Base-by-base conservation (phyloP, 2,797 vertebrate species). In the Hyperoplus immaculatus region DNA sequence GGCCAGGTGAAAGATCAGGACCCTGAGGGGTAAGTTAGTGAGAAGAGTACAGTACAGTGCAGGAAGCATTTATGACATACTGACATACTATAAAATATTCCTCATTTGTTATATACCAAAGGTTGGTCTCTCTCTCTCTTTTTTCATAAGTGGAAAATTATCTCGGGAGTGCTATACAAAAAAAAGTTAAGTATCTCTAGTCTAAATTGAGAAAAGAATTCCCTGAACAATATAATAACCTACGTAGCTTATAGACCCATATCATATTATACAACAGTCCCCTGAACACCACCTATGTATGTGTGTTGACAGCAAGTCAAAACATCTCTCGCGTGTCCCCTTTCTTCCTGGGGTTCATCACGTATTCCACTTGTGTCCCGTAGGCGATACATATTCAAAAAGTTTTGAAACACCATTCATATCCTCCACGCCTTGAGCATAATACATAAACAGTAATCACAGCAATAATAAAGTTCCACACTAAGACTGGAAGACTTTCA, bases 401-500 rank as follows among this genome's bases (percentile, higher is more conserved):
- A 72, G 54, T 75, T 72, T 80, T 59, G 29, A 77, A 78, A 80
- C 79, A 64, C 69, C 69, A 46, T 82, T 82, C 62, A 55, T 73
- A 51, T 70, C 64, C 68, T 51, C 58, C 75, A 74, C 63, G 47
- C 18, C 75, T 80, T 75, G 67, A 79, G 72, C 75, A 85, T 68
- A 72, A 81, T 90, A 84, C 87, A 87, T 65, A 83, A 68, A 89
- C 79, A 84, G 72, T 29, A 29, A 86, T 83, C 77, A 92, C 91
- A 86, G 76, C 81, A 78, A 88, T 81, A 84, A 73, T 69, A 82
- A 54, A 61, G 51, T 82, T 88, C 87, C 78, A 93, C 85, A 72
- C 85, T 86, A 88, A 92, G 81, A 92, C 93, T 90, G 93, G 93
- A 95, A 95, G 94, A 95, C 95, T 85, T 88, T 87, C 77, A 95